phyloP scores from a whole-genome alignment of 2,888 invertebrate genomes.

The Drosophila neoperkinsi region DNA sequence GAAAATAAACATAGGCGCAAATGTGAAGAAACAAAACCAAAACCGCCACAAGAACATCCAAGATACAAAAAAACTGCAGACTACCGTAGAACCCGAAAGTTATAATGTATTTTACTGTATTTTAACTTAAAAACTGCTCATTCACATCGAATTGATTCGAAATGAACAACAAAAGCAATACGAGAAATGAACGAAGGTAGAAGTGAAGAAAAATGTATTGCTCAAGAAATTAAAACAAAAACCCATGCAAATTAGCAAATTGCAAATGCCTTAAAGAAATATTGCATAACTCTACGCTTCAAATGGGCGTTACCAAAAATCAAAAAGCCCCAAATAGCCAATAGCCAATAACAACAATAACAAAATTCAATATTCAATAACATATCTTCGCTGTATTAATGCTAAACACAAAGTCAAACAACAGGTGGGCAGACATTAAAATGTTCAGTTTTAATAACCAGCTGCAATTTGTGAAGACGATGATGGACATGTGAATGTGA shows the following conservation, averaged over 20 bases:
- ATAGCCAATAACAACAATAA: conserved; percentile 2
- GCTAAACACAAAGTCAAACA: conserved; percentile 42
- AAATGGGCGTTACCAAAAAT: too few relatives aligned
- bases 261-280: too few relatives aligned
- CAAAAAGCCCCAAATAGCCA: too few relatives aligned
- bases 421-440: conserved; percentile 7
- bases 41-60: not conserved
- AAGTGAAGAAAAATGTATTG: too few relatives aligned
- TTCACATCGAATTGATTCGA: not conserved
- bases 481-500: not conserved
- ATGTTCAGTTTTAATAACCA: conserved; percentile 8
- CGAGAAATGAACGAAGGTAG: too few relatives aligned
- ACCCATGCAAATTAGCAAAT: too few relatives aligned
- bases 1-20: conserved; percentile 40
- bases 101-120: not conserved
- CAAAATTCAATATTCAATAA: conserved; percentile 3
- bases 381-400: conserved; percentile 15
- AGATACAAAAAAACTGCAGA: not conserved
- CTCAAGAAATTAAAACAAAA: too few relatives aligned
- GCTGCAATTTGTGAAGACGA: conserved; percentile 14
- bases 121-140: not conserved
- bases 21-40: conserved; percentile 29
- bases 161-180: not conserved
- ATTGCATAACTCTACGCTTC: too few relatives aligned
- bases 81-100: not conserved